These are phyloP conservation scores for Bombus confusus DNA, from an alignment of 1,140 invertebrate genomes.

Conservation along the genomic window DNA sequence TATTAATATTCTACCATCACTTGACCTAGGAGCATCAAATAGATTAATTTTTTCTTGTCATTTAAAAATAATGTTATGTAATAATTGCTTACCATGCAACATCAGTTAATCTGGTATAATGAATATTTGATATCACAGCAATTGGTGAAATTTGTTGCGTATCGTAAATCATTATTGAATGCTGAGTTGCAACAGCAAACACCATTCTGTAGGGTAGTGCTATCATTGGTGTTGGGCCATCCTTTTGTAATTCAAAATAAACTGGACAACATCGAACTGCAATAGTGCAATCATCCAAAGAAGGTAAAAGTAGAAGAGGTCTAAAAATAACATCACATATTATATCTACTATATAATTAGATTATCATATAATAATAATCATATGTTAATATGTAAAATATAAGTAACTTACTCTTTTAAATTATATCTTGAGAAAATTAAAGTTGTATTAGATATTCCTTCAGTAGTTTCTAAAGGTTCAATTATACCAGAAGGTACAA, in stretches of 20 bases:
- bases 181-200: slow-evolving; percentile 94
- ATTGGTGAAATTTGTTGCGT: slow-evolving; percentile 94
- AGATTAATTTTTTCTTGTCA: not conserved
- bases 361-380: too few species aligned
- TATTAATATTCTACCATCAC: slow-evolving; percentile 90
- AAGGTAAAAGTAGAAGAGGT: slow-evolving; percentile 91
- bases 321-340: slow-evolving; percentile 81
- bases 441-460: slow-evolving; percentile 88
- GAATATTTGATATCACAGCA: slow-evolving; percentile 94
- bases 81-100: slow-evolving; percentile 88
- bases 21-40: slow-evolving; percentile 85
- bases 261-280: slow-evolving; percentile 92
- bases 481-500: slow-evolving; percentile 92
- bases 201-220: slow-evolving; percentile 92
- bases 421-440: slow-evolving; percentile 90
- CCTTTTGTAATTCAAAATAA: slow-evolving; percentile 86
- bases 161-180: slow-evolving; percentile 94
- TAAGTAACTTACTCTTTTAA: slow-evolving; percentile 86
- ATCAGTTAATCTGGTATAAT: slow-evolving; percentile 96
- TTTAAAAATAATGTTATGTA: slow-evolving; percentile 5
- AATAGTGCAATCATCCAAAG: slow-evolving; percentile 89
- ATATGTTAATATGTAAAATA: not conserved
- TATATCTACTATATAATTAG: not conserved
- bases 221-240: slow-evolving; percentile 83
- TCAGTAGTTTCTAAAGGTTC: slow-evolving; percentile 85